These are phyloP conservation scores for Chrysaora quinquecirrha DNA, from an alignment of 30 jellyfish, hydroid and myxozoan species.

Conservation along the genomic window DNA sequence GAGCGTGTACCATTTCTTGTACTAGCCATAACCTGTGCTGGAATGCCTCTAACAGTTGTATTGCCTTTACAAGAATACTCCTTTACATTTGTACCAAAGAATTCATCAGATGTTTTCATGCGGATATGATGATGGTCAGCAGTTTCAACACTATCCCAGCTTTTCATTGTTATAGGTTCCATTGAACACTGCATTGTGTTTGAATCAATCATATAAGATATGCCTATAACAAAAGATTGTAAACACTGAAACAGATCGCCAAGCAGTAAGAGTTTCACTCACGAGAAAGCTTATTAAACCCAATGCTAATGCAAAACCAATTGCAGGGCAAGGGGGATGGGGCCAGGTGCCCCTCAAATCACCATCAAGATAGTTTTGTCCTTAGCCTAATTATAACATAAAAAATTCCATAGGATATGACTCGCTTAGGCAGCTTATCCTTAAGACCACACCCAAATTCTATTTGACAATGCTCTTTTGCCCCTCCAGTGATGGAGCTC, in stretches of 20 bases:
- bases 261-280: not conserved
- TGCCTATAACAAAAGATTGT: slow-evolving; percentile 11
- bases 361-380: no score
- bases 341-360: not conserved
- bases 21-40: slow-evolving; percentile 17
- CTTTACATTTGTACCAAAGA: not conserved
- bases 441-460: no score
- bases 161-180: slow-evolving; percentile 6
- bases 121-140: slow-evolving; percentile 59
- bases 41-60: slow-evolving; percentile 38
- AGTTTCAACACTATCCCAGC: slow-evolving; percentile 44
- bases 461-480: no score
- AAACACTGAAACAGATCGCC: no score
- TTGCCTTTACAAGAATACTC: slow-evolving; percentile 30
- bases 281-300: not conserved
- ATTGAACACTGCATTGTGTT: slow-evolving; percentile 25
- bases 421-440: no score
- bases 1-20: not conserved
- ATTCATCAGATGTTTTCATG: slow-evolving; percentile 47
- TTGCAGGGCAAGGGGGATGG: not conserved
- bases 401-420: no score
- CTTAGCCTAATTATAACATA: no score
- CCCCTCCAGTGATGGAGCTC: no score
- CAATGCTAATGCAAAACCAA: not conserved
- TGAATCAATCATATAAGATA: slow-evolving; percentile 18